A percentile compares a stretch with the other conserved stretches of the same genome.
Conservation (phyloP, 1,140 invertebrate genomes). For the Polypedilum vanderplanki region DNA sequence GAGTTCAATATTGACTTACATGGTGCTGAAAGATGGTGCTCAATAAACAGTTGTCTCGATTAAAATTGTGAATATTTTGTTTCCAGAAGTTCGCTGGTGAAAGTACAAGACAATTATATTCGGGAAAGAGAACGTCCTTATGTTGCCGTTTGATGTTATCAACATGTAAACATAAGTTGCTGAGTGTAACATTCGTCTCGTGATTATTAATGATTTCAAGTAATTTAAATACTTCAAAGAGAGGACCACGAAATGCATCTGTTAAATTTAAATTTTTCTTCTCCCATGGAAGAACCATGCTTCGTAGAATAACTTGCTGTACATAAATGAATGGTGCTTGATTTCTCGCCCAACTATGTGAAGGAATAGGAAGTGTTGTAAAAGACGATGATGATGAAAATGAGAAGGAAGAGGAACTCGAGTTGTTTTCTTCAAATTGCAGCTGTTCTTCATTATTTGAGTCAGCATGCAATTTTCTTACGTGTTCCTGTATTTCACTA, state of each 20-base stretch:
- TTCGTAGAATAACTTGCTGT: constrained; percentile 66
- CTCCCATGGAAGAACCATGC: constrained; percentile 77
- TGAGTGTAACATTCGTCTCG: constrained; percentile 64
- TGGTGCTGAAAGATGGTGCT: constrained; percentile 75
- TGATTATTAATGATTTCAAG: constrained; percentile 79
- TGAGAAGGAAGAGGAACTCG: constrained; percentile 32
- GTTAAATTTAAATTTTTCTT: constrained; percentile 67
- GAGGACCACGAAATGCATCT: constrained; percentile 82
- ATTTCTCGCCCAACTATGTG: constrained; percentile 49
- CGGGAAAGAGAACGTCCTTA: constrained; percentile 61
- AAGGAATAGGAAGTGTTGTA: constrained; percentile 41
- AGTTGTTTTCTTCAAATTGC: constrained; percentile 8
- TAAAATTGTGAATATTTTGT: constrained; percentile 68
- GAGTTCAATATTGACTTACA: constrained; percentile 46
- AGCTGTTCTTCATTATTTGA: background rate
- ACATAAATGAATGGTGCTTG: constrained; percentile 67
- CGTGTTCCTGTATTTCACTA: constrained; percentile 2
- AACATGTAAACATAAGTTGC: constrained; percentile 79
- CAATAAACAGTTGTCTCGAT: constrained; percentile 67
- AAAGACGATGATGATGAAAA: constrained; percentile 34
- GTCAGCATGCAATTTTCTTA: background rate
- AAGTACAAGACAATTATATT: constrained; percentile 85
- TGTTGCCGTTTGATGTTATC: constrained; percentile 62
- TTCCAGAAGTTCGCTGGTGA: constrained; percentile 93
- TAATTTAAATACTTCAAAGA: constrained; percentile 80